These are phyloP conservation scores for Gadopsis marmoratus DNA, from an alignment of 2,797 vertebrate genomes.

Conservation along the genomic window DNA sequence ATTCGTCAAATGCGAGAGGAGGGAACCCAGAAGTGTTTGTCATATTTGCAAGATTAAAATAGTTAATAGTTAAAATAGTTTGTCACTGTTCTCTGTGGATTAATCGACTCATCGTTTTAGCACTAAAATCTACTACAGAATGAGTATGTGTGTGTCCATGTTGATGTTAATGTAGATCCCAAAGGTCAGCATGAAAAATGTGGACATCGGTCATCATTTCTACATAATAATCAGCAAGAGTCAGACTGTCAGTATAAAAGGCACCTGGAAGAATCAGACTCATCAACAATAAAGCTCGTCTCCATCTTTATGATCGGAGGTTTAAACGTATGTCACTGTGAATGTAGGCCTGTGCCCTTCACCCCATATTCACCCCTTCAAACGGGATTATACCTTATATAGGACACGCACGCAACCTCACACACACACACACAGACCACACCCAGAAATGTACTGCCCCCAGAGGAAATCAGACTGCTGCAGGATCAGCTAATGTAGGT, in stretches of 20 bases:
- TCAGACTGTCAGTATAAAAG: not conserved
- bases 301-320: not conserved
- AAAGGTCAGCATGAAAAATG: not conserved
- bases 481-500: slow-evolving; percentile 74
- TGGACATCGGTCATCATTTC: not conserved
- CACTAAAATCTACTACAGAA: not conserved
- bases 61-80: not conserved
- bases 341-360: slow-evolving; percentile 32
- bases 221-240: not conserved
- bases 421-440: slow-evolving; percentile 32
- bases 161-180: not conserved
- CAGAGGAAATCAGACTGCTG: slow-evolving; percentile 64
- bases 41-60: not conserved
- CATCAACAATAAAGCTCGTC: not conserved
- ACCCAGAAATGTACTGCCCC: slow-evolving; percentile 49
- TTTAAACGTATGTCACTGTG: slow-evolving; percentile 48
- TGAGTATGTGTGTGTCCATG: not conserved
- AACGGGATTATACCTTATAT: slow-evolving; percentile 33
- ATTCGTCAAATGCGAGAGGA: not conserved
- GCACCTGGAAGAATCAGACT: slow-evolving; percentile 5
- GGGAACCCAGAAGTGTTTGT: not conserved
- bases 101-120: not conserved
- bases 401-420: slow-evolving; percentile 33
- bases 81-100: not conserved
- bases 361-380: slow-evolving; percentile 24